phyloP scores from a whole-genome alignment of 2,797 vertebrate genomes.

The Myotis findleyi region DNA sequence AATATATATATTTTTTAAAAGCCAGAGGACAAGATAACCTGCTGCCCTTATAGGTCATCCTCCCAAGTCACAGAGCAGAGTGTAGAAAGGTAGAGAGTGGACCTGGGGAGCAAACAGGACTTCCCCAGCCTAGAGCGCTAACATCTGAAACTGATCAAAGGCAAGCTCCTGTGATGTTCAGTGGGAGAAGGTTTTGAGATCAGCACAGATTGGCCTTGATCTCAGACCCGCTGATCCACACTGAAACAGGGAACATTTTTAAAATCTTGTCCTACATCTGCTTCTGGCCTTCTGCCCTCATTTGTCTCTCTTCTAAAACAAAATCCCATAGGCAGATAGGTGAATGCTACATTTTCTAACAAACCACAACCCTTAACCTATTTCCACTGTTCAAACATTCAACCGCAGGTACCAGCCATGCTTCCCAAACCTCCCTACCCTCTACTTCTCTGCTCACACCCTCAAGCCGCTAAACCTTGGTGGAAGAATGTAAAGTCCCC shows the following conservation, averaged over 20 bases:
- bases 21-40: neutral
- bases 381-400: neutral
- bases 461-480: neutral
- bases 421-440: rapidly evolving
- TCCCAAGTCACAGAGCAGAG: neutral
- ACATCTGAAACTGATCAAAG: neutral
- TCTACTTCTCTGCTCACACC: neutral
- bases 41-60: neutral
- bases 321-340: neutral
- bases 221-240: neutral
- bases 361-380: neutral
- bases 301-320: conserved; percentile 40
- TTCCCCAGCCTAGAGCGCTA: neutral
- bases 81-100: neutral
- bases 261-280: neutral
- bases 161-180: neutral
- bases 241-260: neutral
- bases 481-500: neutral
- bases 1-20: neutral
- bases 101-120: neutral
- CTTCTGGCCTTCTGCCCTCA: conserved; percentile 21
- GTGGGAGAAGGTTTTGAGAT: neutral
- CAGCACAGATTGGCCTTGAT: neutral
- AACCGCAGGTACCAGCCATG: neutral
- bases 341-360: neutral